phyloP scores from a whole-genome alignment of 2,797 vertebrate species.

The Eremophila alpestris region DNA sequence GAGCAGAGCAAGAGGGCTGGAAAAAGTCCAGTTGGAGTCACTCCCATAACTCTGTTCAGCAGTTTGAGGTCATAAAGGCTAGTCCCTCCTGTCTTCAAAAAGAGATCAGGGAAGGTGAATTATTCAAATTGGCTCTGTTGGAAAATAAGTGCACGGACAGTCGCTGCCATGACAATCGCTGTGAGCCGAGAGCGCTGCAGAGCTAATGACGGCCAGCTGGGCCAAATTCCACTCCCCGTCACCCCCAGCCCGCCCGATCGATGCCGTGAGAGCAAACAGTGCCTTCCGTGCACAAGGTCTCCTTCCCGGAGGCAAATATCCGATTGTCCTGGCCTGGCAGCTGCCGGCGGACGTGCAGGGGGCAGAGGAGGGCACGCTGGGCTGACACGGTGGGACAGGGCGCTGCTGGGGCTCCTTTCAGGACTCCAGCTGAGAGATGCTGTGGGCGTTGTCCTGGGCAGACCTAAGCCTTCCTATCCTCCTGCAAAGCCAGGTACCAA shows the following conservation, averaged over 20 bases:
- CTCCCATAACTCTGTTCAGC: neutral
- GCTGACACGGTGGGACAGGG: accelerated
- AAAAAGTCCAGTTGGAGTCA: neutral
- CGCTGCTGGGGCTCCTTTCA: neutral
- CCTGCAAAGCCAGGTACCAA: neutral
- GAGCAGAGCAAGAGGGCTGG: neutral
- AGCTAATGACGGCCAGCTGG: neutral
- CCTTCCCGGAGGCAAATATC: constrained; percentile 60
- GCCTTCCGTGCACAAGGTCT: neutral
- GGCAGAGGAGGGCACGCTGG: neutral
- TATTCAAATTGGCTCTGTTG: neutral
- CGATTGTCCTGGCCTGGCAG: neutral
- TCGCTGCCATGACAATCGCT: neutral
- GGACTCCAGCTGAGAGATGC: neutral
- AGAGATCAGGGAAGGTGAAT: constrained; percentile 15
- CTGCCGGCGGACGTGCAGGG: accelerated
- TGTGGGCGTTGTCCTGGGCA: neutral
- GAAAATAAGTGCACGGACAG: neutral
- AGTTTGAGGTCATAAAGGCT: neutral
- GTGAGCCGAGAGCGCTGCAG: neutral
- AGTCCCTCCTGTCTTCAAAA: neutral
- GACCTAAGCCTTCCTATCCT: neutral
- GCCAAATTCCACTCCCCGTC: neutral
- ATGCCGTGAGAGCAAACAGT: neutral
- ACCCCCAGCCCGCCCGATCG: neutral